These are phyloP conservation scores for Drosophila pegasa DNA, from an alignment of 2,888 invertebrate genomes.

Conservation along the genomic window DNA sequence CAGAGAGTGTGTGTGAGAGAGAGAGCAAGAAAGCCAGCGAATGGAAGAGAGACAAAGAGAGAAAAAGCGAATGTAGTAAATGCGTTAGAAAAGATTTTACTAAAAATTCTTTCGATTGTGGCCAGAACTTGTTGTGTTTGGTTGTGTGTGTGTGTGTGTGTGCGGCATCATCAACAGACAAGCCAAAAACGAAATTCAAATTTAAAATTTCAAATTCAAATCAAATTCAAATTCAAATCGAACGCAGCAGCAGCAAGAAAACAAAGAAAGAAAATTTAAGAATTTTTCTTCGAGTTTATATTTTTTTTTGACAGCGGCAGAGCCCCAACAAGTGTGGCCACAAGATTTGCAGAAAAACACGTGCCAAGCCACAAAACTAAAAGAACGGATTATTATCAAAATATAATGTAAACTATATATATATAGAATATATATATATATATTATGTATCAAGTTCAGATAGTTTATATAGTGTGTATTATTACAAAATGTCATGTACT, in stretches of 20 bases:
- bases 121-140: slow-evolving; percentile 32
- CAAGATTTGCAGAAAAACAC: slow-evolving; percentile 65
- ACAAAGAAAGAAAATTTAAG: slow-evolving; percentile 40
- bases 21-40: slow-evolving; percentile 31
- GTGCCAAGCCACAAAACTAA: slow-evolving; percentile 77
- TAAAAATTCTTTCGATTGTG: slow-evolving; percentile 12
- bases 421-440: slow-evolving; percentile 25
- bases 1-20: slow-evolving; percentile 23
- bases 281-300: slow-evolving; percentile 22
- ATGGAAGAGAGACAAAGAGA: slow-evolving; percentile 30
- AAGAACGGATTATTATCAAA: slow-evolving; percentile 66
- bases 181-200: slow-evolving; percentile 77
- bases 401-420: slow-evolving; percentile 34
- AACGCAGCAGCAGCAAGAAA: slow-evolving; percentile 76
- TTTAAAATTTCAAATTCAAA: slow-evolving; percentile 65
- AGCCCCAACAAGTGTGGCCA: slow-evolving; percentile 56
- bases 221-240: slow-evolving; percentile 70
- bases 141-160: slow-evolving; percentile 10
- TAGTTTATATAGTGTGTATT: slow-evolving; percentile 24
- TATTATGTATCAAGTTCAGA: slow-evolving; percentile 14
- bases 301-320: slow-evolving; percentile 60
- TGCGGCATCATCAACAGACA: slow-evolving; percentile 73
- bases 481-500: slow-evolving; percentile 72
- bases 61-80: slow-evolving; percentile 25
- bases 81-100: slow-evolving; percentile 20